These are phyloP conservation scores for Lasiurus borealis DNA, from an alignment of 2,113 vertebrate species.

Conservation along the genomic window DNA sequence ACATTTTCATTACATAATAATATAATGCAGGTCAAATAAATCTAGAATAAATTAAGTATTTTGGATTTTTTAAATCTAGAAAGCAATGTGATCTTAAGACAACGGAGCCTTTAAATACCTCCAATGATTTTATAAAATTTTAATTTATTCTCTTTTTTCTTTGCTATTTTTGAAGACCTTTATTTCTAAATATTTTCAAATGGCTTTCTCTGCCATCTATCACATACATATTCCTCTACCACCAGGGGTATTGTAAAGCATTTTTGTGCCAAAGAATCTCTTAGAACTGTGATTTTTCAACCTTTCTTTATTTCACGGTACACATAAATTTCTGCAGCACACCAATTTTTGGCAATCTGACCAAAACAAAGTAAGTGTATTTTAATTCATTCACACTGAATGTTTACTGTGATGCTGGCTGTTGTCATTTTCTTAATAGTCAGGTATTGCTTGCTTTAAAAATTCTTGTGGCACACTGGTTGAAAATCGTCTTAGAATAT, in stretches of 20 bases:
- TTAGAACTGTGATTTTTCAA: not conserved
- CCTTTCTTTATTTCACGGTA: too few species aligned
- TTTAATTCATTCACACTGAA: too few species aligned
- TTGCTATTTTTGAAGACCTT: slow-evolving; percentile 48
- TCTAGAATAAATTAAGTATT: not conserved
- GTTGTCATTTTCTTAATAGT: too few species aligned
- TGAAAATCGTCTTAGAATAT: not conserved
- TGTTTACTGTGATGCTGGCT: too few species aligned
- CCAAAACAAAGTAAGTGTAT: too few species aligned
- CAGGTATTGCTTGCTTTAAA: too few species aligned
- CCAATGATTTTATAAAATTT: not conserved
- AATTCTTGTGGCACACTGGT: too few species aligned
- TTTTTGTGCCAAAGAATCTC: slow-evolving; percentile 33
- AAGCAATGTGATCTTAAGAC: not conserved
- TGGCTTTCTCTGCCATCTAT: not conserved
- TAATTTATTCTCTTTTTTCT: not conserved
- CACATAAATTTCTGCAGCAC: too few species aligned
- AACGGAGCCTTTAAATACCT: not conserved
- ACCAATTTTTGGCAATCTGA: too few species aligned
- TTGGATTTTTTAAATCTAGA: slow-evolving; percentile 44
- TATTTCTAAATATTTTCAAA: slow-evolving; percentile 53
- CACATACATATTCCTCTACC: not conserved
- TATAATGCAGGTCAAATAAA: slow-evolving; percentile 14
- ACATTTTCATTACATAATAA: slow-evolving; percentile 4
- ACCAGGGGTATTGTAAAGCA: not conserved